Base-by-base conservation (phyloP, 35 echinoderm and acorn worm species). In the Apostichopus japonicus region DNA sequence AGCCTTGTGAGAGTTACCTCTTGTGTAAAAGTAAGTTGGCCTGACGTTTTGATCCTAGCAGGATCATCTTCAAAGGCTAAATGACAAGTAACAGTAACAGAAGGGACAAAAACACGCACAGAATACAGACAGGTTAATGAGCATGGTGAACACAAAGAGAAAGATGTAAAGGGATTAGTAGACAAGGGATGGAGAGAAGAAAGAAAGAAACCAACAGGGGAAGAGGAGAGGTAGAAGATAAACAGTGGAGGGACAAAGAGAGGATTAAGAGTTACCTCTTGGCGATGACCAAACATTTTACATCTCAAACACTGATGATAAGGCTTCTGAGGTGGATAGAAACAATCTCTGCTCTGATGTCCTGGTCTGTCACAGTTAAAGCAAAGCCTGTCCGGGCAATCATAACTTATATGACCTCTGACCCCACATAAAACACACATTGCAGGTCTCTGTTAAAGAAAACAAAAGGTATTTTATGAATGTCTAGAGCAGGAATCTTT, bases 311-410 rank as follows among this genome's bases (percentile, higher is more conserved):
- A 91, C 6, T 55, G 77, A 56, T 77, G 53, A 58, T 91, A n/a
- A 22, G 72, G 90, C 16, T 16, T 56, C 76, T 79, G 72, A 58
- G 75, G 56, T 14, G 17, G 16, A 11, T 58, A 56, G 6, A 73
- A 8, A 58, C 90, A 91, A 15, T 19, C 52, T 56, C 58, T 91
- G 16, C 15, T 78, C 54, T 79, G 71, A n/a, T 91, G 90, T 9
- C 90, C 90, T 3, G 90, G 51, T 25, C 70, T 7, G 33, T 91
- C 90, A 79, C 90, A 91, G 72, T 91, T 77, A 55, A 78, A 91
- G 72, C 90, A 91, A 24, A 91, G 77, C 54, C 56, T 52, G 17
- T 61, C 17, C 6, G 90, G 90, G 54, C 90, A 91, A 1, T 16
- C 8, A 21, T 61, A 91, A 4, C 22, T 33, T 5, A 33, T 23